Conservation (phyloP, 2,113 vertebrate species). For the Pseudorasbora parva region DNA sequence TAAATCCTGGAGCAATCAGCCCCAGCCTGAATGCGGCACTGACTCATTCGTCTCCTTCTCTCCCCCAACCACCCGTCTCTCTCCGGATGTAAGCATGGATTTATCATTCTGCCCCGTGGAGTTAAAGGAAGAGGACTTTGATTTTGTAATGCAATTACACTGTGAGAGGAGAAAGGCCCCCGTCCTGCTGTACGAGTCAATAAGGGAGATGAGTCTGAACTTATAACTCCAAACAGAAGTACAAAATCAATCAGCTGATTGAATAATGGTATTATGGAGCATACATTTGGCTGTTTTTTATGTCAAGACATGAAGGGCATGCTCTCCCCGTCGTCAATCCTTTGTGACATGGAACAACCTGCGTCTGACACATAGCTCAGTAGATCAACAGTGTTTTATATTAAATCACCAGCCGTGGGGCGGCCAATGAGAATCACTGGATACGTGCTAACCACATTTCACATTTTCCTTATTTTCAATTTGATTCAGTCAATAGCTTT, state of each 20-base stretch:
- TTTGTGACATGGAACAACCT: conserved; percentile 64
- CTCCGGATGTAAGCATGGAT: conserved; percentile 69
- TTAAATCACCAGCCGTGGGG: conserved; percentile 44
- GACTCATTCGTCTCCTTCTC: conserved; percentile 54
- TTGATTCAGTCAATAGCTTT: conserved; percentile 21
- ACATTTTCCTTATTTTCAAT: conserved; percentile 47
- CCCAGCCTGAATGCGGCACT: conserved; percentile 50
- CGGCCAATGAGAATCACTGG: conserved; percentile 25
- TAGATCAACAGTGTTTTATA: conserved; percentile 58
- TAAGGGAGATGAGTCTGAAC: conserved; percentile 93
- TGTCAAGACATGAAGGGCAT: conserved; percentile 63
- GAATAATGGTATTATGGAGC: conserved; percentile 86
- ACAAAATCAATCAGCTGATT: conserved; percentile 99
- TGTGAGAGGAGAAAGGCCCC: conserved; percentile 69
- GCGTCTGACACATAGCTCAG: conserved; percentile 57
- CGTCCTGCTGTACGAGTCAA: conserved; percentile 86
- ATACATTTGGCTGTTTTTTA: conserved; percentile 77
- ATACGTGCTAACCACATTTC: conserved; percentile 39
- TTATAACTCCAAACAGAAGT: conserved; percentile 90
- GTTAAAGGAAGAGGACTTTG: conserved; percentile 89
- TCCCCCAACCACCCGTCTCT: conserved; percentile 49
- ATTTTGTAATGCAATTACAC: conserved; percentile 94
- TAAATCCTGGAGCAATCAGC: conserved; percentile 52
- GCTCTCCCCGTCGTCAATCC: conserved; percentile 65
- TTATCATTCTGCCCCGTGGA: conserved; percentile 77